A percentile compares a stretch with the other conserved stretches of the same genome.
These are phyloP conservation scores for Drosophila helvetica DNA, from an alignment of 2,888 invertebrate species.

Conservation along the genomic window DNA sequence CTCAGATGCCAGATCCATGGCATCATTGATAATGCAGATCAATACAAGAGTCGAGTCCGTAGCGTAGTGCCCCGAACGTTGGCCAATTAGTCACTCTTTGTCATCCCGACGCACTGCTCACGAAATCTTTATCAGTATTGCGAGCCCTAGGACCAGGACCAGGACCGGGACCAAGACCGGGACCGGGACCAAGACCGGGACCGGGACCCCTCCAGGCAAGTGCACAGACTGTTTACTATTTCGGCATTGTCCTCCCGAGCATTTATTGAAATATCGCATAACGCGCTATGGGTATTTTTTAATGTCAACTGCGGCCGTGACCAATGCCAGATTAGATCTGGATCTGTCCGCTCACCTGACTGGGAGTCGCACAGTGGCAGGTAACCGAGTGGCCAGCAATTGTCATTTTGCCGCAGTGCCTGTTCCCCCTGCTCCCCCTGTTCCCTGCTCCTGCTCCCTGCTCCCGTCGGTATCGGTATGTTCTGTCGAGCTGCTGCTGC, in stretches of 20 bases:
- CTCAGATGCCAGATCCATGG: constrained; percentile 34
- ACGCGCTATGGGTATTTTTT: constrained; percentile 65
- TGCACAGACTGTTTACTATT: constrained; percentile 67
- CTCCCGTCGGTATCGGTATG: constrained; percentile 8
- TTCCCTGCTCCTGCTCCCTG: no score
- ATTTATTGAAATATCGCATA: constrained; percentile 76
- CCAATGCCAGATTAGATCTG: constrained; percentile 46
- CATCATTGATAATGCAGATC: constrained; percentile 73
- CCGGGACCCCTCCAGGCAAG: constrained; percentile 5
- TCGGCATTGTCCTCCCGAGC: constrained; percentile 59
- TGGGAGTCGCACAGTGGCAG: constrained; percentile 74
- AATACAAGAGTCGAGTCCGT: constrained; percentile 46
- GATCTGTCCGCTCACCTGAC: constrained; percentile 8
- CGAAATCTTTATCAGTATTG: constrained; percentile 59
- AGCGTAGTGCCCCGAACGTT: constrained; percentile 21
- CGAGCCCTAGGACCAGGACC: not conserved
- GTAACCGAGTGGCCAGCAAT: constrained; percentile 70
- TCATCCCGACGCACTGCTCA: constrained; percentile 47
- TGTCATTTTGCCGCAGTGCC: constrained; percentile 46
- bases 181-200: no score
- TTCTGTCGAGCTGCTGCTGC: constrained; percentile 6
- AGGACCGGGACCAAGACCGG: no score
- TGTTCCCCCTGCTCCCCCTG: no score
- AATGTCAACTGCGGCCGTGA: constrained; percentile 57
- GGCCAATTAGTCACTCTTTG: constrained; percentile 70